These are phyloP conservation scores for Orgyia antiqua DNA, from an alignment of 2,888 invertebrate genomes.

Conservation along the genomic window DNA sequence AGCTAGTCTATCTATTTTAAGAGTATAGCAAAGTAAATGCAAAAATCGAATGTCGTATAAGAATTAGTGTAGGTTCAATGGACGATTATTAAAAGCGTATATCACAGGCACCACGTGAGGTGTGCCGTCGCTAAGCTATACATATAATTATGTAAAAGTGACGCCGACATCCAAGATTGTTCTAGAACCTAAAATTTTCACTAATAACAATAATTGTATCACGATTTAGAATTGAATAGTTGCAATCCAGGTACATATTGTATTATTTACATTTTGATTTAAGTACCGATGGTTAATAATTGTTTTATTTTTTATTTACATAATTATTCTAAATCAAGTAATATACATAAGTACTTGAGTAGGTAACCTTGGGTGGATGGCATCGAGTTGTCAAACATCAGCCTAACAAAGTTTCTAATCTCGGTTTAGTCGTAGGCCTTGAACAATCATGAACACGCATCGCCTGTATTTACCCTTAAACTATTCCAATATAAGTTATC, in stretches of 20 bases:
- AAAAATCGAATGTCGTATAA: constrained; percentile 31
- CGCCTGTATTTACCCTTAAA: constrained; percentile 48
- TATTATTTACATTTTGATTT: constrained; percentile 9
- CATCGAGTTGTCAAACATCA: constrained; percentile 12
- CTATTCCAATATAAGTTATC: constrained; percentile 72
- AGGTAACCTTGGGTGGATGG: constrained; percentile 11
- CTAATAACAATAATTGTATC: constrained; percentile 8
- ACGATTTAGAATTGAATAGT: constrained; percentile 10
- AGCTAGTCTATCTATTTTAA: constrained; percentile 2
- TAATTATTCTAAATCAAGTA: constrained; percentile 7
- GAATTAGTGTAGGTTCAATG: constrained; percentile 49
- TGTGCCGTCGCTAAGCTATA: constrained; percentile 55
- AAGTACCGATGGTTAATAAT: not conserved
- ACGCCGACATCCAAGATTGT: constrained; percentile 27
- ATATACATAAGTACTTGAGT: constrained; percentile 1
- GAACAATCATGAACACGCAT: constrained; percentile 22
- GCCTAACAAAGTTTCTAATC: constrained; percentile 5
- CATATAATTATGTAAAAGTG: constrained; percentile 29
- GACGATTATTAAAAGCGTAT: constrained; percentile 75
- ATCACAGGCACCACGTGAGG: constrained; percentile 59
- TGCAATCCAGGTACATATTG: constrained; percentile 10
- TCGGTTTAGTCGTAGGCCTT: constrained; percentile 12
- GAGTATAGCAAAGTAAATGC: constrained; percentile 25
- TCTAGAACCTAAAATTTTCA: constrained; percentile 14
- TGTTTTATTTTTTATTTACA: constrained; percentile 9